Evolutionary conservation across 2,888 invertebrate genomes (phyloP), one percentile per base, ranked within the genome.

Genomic region (Cephalotes varians): DNA sequence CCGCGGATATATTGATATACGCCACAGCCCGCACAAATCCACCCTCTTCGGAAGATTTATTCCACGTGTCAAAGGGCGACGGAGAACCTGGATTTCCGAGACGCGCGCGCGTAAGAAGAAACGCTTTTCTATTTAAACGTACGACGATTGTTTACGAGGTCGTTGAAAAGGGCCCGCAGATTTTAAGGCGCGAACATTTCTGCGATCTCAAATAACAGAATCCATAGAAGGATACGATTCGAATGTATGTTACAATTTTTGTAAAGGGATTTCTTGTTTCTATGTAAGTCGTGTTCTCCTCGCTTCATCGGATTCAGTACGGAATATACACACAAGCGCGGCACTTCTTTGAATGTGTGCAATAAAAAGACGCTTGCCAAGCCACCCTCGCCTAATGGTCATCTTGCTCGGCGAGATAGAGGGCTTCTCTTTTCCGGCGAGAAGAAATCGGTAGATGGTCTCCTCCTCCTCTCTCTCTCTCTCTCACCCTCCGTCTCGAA

Each of bases 361-460:
- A 34, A 77, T 77, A 77, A 79, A 79, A 79, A 79, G 77, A 69
- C 71, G 71, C 77, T 79, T 79, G 71, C 77, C 77, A 69, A 79
- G 77, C 77, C 56, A 69, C 71, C 77, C 56, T 69, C 56, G 77
- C 34, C 71, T 79, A 79, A 79, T 79, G 71, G 77, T 79, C 77
- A 79, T 79, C 77, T 79, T 67, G 44, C 77, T 77, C 71, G 77
- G 69, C 54, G 69, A 77, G 77, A 77, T 77, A 77, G 69, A 77
- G 69, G 44, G 31, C 69, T 77, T 65, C 77, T 77, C 77, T 69
- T 56, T 77, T 69, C 77, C 77, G 71, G 71, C 65, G 51, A 12
- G 2, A 79, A 69, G 71, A 69, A 56, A 79, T 77, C 77, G 77
- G 21, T 77, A 56, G 77, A 79, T 44, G 34, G 71, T 44, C 18